Evolutionary conservation across 2,888 invertebrate species (phyloP), one percentile per base, ranked within the genome.

Genomic region (Cephus rjabovi): DNA sequence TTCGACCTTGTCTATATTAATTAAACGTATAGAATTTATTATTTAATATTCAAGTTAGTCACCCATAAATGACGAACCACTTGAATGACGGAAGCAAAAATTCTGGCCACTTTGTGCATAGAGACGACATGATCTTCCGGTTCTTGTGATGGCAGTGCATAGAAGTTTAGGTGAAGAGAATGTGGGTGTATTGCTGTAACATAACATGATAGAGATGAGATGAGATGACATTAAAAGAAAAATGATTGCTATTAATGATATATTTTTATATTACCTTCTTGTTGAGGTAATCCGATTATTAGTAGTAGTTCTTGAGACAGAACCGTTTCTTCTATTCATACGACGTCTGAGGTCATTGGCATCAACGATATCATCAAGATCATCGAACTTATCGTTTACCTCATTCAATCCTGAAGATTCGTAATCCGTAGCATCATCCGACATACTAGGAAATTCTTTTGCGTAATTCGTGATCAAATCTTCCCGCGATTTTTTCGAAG

Each of bases 71-170:
- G 89, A 89, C 12, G 83, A 79, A 12, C 87, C 86, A 9, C 75
- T 77, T 69, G 76, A 75, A 75, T 90, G 90, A 56, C 82, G 87
- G 1, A 76, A 74, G 68, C 90, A 90, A 75, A 80, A 87, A 56
- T 76, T 73, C 74, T 80, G 81, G 0, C 87, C 89, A 12, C 23
- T 75, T 11, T 71, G 79, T 11, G 87, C 81, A 6, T 78, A 68
- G 3, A 83, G 56, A 31, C 89, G 85, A 80, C 90, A 90, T 73
- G 81, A 84, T 34, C 81, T 86, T 34, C 89, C 90, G 33, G 78
- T 87, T 81, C 85, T 86, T 23, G 90, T 90, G 69, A 81, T 69
- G 56, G 85, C 90, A 6, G 74, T 80, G 78, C 90, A 90, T n/a
- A 81, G 35, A 23, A n/a, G 4, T 79, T 79, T 85, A 6, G 80